Evolutionary conservation across 2,888 invertebrate species (phyloP).

Genomic region (Leptopilina myrica): DNA sequence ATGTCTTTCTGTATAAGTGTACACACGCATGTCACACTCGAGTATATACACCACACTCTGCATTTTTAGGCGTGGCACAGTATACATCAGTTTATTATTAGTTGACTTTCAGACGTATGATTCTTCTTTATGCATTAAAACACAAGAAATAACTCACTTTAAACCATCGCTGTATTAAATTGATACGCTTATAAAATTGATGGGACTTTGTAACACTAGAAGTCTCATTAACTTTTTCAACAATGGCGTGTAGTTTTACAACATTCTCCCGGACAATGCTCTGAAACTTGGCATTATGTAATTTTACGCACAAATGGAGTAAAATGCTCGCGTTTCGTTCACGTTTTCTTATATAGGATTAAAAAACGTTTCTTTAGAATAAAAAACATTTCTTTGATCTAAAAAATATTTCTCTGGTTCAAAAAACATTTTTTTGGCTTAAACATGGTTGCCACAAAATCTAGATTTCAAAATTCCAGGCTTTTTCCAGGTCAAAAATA

Average conservation of each 20-base stretch:
- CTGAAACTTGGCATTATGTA: not conserved
- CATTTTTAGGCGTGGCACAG: constrained; percentile 32
- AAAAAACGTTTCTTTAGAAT: not conserved
- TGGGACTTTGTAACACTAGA: constrained; percentile 11
- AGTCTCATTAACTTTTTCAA: constrained; percentile 11
- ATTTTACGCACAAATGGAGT: not conserved
- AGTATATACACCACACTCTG: not conserved
- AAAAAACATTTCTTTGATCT: not conserved
- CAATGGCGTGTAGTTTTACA: constrained; percentile 6
- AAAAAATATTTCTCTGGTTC: too few species aligned
- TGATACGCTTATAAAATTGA: constrained; percentile 25
- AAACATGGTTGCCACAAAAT: too few species aligned
- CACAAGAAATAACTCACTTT: constrained; percentile 5
- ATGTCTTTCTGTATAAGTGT: not conserved
- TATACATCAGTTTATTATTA: constrained; percentile 39
- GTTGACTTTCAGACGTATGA: constrained; percentile 40
- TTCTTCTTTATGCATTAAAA: constrained; percentile 4
- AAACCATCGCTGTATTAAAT: constrained; percentile 14
- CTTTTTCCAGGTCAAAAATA: too few species aligned
- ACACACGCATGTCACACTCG: not conserved
- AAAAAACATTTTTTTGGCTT: too few species aligned
- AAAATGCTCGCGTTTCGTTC: not conserved
- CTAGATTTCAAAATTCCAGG: too few species aligned
- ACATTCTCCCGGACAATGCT: constrained; percentile 1
- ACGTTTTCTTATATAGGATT: not conserved